Conservation (phyloP, 1,140 invertebrate species). For the Rhopalosiphum padi region DNA sequence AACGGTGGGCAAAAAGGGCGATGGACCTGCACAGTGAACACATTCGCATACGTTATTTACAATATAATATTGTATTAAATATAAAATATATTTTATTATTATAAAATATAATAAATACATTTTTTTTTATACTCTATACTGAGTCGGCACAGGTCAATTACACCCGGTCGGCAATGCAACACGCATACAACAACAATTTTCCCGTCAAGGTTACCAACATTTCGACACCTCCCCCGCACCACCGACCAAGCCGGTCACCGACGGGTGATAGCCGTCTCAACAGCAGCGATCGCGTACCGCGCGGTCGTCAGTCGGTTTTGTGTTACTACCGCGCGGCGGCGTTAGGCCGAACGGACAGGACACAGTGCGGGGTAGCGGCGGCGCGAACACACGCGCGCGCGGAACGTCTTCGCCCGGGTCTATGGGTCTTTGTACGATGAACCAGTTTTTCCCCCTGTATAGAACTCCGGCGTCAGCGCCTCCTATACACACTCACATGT, state of each 20-base stretch:
- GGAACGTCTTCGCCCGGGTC: constrained; percentile 56
- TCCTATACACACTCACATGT: neutral
- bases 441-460: constrained; percentile 51
- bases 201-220: constrained; percentile 57
- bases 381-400: neutral
- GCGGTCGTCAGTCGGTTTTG: constrained; percentile 11
- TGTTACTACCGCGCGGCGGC: neutral
- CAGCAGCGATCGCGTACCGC: neutral
- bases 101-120: neutral
- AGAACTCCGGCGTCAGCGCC: neutral
- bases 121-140: neutral
- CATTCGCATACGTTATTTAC: neutral
- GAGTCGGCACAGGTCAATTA: constrained; percentile 52
- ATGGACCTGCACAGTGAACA: neutral
- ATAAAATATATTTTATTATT: neutral
- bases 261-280: neutral
- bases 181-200: constrained; percentile 51
- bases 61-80: neutral
- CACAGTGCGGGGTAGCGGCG: neutral
- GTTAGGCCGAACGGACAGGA: neutral
- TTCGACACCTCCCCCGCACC: constrained; percentile 55
- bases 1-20: neutral
- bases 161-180: constrained; percentile 5
- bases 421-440: constrained; percentile 56
- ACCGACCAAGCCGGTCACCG: neutral